Percentiles rank a stretch among this genome's conserved stretches.
Evolutionary conservation across 64 coral and sea anemone species (phyloP).

Genomic region (Dendronephthya gigantea): DNA sequence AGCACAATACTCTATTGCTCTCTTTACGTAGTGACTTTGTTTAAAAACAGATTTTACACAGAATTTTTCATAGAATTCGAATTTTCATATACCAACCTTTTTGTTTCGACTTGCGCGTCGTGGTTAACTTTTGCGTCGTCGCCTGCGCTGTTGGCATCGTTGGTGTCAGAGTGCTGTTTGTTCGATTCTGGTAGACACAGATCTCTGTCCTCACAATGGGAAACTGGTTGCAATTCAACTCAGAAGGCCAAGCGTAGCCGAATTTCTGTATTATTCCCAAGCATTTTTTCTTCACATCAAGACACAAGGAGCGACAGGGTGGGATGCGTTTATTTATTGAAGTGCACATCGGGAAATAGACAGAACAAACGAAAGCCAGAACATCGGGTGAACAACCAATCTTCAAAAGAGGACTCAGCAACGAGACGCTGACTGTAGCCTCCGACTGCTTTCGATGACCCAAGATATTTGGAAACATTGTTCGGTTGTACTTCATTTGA

Average conservation of each 20-base stretch:
- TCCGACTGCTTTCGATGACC: conserved; percentile 12
- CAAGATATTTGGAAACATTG: conserved; percentile 44
- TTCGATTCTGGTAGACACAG: neutral
- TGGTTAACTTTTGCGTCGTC: neutral
- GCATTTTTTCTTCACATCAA: conserved; percentile 33
- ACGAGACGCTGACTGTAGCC: conserved; percentile 3
- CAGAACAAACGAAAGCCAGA: conserved; percentile 34
- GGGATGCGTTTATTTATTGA: neutral
- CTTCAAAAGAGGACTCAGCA: conserved; percentile 19
- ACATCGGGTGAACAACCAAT: conserved; percentile 46
- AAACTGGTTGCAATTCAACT: conserved; percentile 51
- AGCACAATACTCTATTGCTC: too few species aligned
- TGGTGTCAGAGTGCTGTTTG: neutral
- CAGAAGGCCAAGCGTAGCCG: conserved; percentile 72
- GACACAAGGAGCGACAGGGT: conserved; percentile 42
- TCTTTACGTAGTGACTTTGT: too few species aligned
- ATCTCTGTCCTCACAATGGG: conserved; percentile 1
- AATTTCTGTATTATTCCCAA: conserved; percentile 38
- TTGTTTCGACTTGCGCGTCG: too few species aligned
- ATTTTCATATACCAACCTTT: neutral
- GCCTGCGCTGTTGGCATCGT: neutral
- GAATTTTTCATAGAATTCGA: too few species aligned
- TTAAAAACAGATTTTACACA: too few species aligned
- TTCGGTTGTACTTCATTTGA: conserved; percentile 31
- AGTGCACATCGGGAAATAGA: conserved; percentile 36